A percentile compares a stretch with the other conserved stretches of the same genome.
Evolutionary conservation across 2,113 vertebrate genomes (phyloP).

Genomic region (Ophiodon elongatus): DNA sequence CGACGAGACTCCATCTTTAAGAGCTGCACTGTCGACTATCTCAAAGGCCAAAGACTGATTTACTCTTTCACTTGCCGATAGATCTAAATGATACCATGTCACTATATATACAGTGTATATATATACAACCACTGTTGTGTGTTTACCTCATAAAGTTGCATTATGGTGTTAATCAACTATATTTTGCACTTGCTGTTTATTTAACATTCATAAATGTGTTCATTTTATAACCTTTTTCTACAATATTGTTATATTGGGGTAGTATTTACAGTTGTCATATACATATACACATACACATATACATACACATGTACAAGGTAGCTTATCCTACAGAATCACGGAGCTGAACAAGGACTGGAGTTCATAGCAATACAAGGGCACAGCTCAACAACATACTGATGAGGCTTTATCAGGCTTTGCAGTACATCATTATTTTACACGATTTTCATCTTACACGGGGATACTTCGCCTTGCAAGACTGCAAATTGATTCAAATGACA

Average conservation of each 20-base stretch:
- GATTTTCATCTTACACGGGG: too few relatives aligned
- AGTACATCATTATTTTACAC: too few relatives aligned
- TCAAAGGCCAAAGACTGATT: constrained; percentile 48
- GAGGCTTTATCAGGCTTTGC: neutral
- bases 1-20: constrained; percentile 37
- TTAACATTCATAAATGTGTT: neutral
- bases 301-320: too few relatives aligned
- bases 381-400: neutral
- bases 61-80: constrained; percentile 7
- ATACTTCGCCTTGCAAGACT: too few relatives aligned
- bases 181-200: neutral
- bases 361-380: neutral
- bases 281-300: neutral
- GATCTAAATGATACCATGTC: neutral
- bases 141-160: neutral
- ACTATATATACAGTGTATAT: neutral
- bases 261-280: neutral
- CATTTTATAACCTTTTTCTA: neutral
- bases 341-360: neutral
- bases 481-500: too few relatives aligned
- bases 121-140: neutral
- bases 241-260: neutral
- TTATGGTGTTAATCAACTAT: neutral
- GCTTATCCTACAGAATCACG: neutral
- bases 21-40: constrained; percentile 13